Percentiles rank a stretch among this genome's conserved stretches.
Evolutionary conservation across 2,888 invertebrate genomes (phyloP).

Genomic region (Xiphydria camelus): DNA sequence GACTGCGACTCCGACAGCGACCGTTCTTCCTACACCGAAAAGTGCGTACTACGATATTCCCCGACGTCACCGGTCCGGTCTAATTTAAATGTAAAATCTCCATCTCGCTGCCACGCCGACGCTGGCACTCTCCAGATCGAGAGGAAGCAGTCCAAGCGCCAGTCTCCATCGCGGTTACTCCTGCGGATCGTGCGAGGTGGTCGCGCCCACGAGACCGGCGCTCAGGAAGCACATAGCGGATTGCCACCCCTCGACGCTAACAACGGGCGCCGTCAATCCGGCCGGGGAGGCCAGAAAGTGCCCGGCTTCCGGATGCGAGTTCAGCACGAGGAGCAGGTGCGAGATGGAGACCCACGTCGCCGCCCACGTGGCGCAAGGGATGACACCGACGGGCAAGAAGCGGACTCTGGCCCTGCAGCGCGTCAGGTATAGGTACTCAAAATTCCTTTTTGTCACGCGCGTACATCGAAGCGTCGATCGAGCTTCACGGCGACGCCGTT

Average conservation of each 20-base stretch:
- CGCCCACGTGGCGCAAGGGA: constrained; percentile 57
- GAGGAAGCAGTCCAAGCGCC: constrained; percentile 45
- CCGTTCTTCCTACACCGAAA: constrained; percentile 50
- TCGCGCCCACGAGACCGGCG: constrained; percentile 55
- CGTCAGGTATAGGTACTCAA: constrained; percentile 58
- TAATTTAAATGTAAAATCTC: too few relatives aligned
- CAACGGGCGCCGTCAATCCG: constrained; percentile 33
- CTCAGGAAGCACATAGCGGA: constrained; percentile 56
- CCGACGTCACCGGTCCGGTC: too few relatives aligned
- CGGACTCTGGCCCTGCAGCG: constrained; percentile 57
- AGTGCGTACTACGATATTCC: constrained; percentile 23
- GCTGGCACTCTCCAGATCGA: constrained; percentile 43
- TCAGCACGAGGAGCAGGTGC: constrained; percentile 53
- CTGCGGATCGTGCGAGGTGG: constrained; percentile 56
- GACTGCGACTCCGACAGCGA: constrained; percentile 54
- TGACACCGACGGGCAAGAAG: constrained; percentile 57
- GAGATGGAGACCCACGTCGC: constrained; percentile 58
- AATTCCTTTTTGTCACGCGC: constrained; percentile 17
- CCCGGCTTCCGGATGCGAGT: constrained; percentile 51
- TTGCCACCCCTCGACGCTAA: constrained; percentile 42
- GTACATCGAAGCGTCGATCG: neutral
- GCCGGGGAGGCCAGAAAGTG: constrained; percentile 43
- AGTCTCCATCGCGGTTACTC: constrained; percentile 50
- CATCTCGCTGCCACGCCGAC: too few relatives aligned
- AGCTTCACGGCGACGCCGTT: too few relatives aligned